Conservation (phyloP, 2,888 invertebrate genomes). For the Eupithecia inturbata region DNA sequence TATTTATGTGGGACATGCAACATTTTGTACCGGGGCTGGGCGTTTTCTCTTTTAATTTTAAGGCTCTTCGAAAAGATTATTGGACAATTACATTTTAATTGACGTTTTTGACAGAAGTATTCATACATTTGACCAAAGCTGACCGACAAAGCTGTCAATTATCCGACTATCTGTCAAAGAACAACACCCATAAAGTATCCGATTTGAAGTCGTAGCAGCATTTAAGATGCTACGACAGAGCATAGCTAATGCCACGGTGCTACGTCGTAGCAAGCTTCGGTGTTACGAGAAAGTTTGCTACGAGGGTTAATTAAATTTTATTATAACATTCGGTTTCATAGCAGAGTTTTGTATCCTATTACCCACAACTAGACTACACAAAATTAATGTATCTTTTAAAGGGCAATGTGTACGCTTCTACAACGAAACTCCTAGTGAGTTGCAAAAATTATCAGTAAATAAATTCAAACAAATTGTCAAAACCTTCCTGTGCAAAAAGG, state of each 20-base stretch:
- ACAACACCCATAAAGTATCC: too few relatives aligned
- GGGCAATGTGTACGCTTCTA: too few relatives aligned
- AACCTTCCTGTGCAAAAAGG: too few relatives aligned
- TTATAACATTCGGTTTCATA: background rate
- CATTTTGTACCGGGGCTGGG: background rate
- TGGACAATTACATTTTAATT: background rate
- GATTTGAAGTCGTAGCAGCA: background rate
- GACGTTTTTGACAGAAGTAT: background rate
- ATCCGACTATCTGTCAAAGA: too few relatives aligned
- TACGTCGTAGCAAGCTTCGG: background rate
- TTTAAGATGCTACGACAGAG: background rate
- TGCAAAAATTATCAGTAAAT: too few relatives aligned
- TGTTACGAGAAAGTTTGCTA: background rate
- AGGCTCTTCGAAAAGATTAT: background rate
- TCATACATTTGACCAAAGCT: too few relatives aligned
- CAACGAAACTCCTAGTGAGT: too few relatives aligned
- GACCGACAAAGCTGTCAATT: too few relatives aligned
- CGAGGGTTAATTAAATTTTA: background rate
- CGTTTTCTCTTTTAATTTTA: too few relatives aligned
- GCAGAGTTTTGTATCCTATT: background rate
- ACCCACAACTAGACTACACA: too few relatives aligned
- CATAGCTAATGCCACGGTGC: background rate
- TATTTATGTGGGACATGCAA: background rate
- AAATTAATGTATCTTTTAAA: too few relatives aligned
- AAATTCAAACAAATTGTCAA: too few relatives aligned